Conservation (phyloP, 2,797 vertebrate species). For the Pteropus rufus region DNA sequence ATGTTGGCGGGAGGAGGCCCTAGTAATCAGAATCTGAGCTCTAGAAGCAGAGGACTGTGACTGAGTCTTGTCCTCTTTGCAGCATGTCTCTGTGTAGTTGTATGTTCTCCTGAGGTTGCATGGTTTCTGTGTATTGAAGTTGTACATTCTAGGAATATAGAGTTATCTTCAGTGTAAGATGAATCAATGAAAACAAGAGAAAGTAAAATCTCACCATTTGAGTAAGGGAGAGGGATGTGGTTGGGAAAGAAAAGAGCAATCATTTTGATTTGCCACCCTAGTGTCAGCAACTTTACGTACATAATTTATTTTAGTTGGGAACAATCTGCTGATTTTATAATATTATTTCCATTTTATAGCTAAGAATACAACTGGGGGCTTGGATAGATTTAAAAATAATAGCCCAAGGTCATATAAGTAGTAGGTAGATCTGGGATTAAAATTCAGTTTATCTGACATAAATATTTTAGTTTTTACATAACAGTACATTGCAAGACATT, state of each 20-base stretch:
- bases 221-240: not conserved
- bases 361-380: slow-evolving; percentile 3
- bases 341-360: not conserved
- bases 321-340: not conserved
- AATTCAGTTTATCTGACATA: not conserved
- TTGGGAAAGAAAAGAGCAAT: not conserved
- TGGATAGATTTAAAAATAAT: not conserved
- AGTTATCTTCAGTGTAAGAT: not conserved
- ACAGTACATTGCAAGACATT: not conserved
- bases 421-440: slow-evolving; percentile 6
- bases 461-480: slow-evolving; percentile 35
- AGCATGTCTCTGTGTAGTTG: not conserved
- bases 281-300: not conserved
- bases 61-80: not conserved
- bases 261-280: not conserved
- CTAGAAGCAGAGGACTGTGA: not conserved
- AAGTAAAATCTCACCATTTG: not conserved
- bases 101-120: not conserved
- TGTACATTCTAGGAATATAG: not conserved
- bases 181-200: not conserved
- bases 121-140: not conserved
- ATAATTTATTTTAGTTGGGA: slow-evolving; percentile 3
- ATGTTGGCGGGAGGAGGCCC: not conserved
- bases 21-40: not conserved
- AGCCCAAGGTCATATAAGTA: not conserved